phyloP scores from a whole-genome alignment of 2,888 invertebrate genomes.

The Venusia cambrica region DNA sequence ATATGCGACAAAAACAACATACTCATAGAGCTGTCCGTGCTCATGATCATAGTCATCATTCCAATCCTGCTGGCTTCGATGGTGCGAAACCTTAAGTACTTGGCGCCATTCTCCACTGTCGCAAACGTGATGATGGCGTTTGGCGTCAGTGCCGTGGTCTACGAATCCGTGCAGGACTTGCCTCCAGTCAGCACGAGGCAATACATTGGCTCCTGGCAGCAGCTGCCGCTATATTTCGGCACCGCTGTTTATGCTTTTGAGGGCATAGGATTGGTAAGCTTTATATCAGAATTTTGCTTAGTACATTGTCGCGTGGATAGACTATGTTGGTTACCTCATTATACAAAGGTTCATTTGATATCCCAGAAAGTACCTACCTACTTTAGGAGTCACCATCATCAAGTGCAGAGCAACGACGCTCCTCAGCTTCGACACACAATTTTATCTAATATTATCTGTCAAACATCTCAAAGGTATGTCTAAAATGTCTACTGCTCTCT shows the following conservation, averaged over 20 bases:
- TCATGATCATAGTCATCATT: constrained; percentile 87
- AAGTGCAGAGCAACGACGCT: no score
- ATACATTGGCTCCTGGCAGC: constrained; percentile 82
- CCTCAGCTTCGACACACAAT: no score
- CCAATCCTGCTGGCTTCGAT: constrained; percentile 88
- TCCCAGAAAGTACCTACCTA: no score
- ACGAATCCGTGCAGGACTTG: constrained; percentile 87
- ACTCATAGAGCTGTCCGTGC: constrained; percentile 83
- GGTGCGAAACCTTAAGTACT: constrained; percentile 91
- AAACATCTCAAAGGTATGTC: no score
- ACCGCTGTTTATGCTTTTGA: constrained; percentile 98
- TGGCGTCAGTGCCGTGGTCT: constrained; percentile 88
- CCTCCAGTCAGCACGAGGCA: constrained; percentile 82
- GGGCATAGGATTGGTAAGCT: constrained; percentile 92
- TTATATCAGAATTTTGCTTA: not conserved
- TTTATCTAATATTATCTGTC: no score
- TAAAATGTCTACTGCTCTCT: no score
- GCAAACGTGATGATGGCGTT: constrained; percentile 91
- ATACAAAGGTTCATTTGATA: no score
- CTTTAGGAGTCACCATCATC: no score
- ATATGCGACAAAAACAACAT: constrained; percentile 84
- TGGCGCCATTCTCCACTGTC: constrained; percentile 95
- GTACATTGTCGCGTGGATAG: not conserved
- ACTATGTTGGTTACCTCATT: no score
- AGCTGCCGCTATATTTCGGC: constrained; percentile 94